Conservation (phyloP, 2,888 invertebrate species). For the Hemicrepidius hirtus region DNA sequence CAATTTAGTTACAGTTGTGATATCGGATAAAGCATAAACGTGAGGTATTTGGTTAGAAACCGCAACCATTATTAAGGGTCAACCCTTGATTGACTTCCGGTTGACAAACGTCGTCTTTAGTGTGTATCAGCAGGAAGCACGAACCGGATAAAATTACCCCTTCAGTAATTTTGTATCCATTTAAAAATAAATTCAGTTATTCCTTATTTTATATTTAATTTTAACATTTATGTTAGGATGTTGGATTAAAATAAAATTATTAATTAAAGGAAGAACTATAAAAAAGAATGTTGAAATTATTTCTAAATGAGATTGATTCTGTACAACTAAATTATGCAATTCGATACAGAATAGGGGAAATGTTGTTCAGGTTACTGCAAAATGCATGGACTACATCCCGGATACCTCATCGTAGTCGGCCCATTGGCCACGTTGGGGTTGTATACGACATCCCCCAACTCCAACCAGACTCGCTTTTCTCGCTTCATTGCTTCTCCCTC, state of each 20-base stretch:
- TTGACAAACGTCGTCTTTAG: slow-evolving; percentile 23
- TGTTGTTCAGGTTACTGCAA: slow-evolving; percentile 48
- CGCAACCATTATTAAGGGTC: slow-evolving; percentile 23
- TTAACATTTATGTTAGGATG: too few relatives aligned
- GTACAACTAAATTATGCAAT: slow-evolving; percentile 36
- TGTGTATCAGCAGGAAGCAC: slow-evolving; percentile 9
- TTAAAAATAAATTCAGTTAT: too few relatives aligned
- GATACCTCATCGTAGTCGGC: slow-evolving; percentile 42
- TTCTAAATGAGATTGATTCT: slow-evolving; percentile 7
- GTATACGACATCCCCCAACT: slow-evolving; percentile 48
- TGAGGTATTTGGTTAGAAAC: slow-evolving; percentile 21
- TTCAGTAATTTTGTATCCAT: neutral
- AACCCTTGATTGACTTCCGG: slow-evolving; percentile 28
- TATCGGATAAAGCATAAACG: slow-evolving; percentile 7
- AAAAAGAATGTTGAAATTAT: neutral
- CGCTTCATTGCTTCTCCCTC: slow-evolving; percentile 50
- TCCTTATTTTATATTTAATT: too few relatives aligned
- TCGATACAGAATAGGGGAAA: slow-evolving; percentile 17
- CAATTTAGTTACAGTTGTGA: slow-evolving; percentile 7
- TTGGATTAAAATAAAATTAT: too few relatives aligned
- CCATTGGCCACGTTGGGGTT: slow-evolving; percentile 50
- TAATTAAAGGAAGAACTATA: too few relatives aligned
- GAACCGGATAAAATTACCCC: slow-evolving; percentile 8
- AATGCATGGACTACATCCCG: slow-evolving; percentile 49
- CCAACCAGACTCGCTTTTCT: slow-evolving; percentile 45